Percentiles rank a stretch among this genome's conserved stretches.
Evolutionary conservation across 1,140 invertebrate species (phyloP).

Genomic region (Drosophila quadrilineata): DNA sequence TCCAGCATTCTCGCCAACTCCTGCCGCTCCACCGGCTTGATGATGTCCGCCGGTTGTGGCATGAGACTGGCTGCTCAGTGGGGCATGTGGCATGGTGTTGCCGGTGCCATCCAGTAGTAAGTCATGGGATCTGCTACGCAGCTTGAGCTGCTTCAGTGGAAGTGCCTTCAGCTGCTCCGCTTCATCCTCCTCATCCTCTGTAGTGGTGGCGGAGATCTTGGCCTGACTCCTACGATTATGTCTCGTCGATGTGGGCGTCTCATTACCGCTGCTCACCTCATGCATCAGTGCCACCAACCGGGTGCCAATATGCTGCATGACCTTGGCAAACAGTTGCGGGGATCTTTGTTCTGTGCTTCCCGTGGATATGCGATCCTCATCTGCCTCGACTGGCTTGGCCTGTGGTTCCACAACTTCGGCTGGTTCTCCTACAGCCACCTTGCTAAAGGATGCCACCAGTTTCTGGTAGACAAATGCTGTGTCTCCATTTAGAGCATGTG

Average conservation of each 20-base stretch:
- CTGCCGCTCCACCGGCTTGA: not conserved
- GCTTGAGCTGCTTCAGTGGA: conserved; percentile 83
- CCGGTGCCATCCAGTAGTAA: conserved; percentile 83
- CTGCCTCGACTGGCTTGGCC: not conserved
- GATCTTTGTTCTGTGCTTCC: conserved; percentile 85
- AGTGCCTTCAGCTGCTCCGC: conserved; percentile 67
- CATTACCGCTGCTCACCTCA: conserved; percentile 90
- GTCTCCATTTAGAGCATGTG: conserved; percentile 85
- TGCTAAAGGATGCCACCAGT: conserved; percentile 89
- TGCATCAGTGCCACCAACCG: conserved; percentile 95
- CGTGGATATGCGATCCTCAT: conserved; percentile 45
- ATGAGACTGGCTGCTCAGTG: conserved; percentile 49
- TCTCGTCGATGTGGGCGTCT: conserved; percentile 81
- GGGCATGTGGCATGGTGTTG: conserved; percentile 59
- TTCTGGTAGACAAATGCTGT: conserved; percentile 92
- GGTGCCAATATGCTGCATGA: conserved; percentile 95
- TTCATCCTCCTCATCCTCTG: conserved; percentile 87
- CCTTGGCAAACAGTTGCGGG: conserved; percentile 93
- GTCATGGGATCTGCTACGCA: conserved; percentile 89
- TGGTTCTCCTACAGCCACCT: conserved; percentile 84
- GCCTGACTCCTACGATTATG: conserved; percentile 82
- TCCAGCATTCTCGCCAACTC: conserved; percentile 82
- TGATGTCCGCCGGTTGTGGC: conserved; percentile 78
- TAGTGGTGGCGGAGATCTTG: conserved; percentile 87
- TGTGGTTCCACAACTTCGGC: not conserved